Conservation (phyloP, 2,888 invertebrate genomes). For the Trissonchulus latispiculum region DNA sequence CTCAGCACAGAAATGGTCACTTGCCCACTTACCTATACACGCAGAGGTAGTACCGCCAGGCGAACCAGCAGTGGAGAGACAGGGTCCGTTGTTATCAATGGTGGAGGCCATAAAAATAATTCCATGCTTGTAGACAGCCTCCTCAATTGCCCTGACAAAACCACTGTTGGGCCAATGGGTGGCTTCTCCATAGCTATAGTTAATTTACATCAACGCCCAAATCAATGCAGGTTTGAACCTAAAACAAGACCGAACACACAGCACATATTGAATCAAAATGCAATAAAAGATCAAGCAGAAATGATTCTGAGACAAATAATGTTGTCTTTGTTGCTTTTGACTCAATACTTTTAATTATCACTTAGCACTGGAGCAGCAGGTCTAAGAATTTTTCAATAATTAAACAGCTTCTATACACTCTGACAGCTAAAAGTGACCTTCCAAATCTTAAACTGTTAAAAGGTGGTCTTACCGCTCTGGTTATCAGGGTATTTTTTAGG, state of each 20-base stretch:
- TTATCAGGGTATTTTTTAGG: too few species aligned
- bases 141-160: conserved; percentile 59
- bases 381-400: too few species aligned
- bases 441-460: too few species aligned
- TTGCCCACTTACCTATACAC: conserved; percentile 29
- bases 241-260: conserved; percentile 24
- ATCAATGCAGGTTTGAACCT: conserved; percentile 50
- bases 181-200: conserved; percentile 96
- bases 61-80: conserved; percentile 74
- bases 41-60: conserved; percentile 46
- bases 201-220: conserved; percentile 66
- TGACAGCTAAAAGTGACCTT: too few species aligned
- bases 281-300: too few species aligned
- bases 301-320: too few species aligned
- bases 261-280: too few species aligned
- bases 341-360: too few species aligned
- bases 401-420: too few species aligned
- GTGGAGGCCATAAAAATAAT: conserved; percentile 83
- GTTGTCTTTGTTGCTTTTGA: too few species aligned
- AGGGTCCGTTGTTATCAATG: conserved; percentile 92
- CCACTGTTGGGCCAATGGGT: conserved; percentile 81
- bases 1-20: too few species aligned
- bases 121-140: conserved; percentile 70
- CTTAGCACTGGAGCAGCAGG: too few species aligned
- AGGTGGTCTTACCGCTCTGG: conserved; percentile 79